These are phyloP conservation scores for Drosophila takahashii DNA, from an alignment of 1,140 invertebrate species.

Conservation along the genomic window DNA sequence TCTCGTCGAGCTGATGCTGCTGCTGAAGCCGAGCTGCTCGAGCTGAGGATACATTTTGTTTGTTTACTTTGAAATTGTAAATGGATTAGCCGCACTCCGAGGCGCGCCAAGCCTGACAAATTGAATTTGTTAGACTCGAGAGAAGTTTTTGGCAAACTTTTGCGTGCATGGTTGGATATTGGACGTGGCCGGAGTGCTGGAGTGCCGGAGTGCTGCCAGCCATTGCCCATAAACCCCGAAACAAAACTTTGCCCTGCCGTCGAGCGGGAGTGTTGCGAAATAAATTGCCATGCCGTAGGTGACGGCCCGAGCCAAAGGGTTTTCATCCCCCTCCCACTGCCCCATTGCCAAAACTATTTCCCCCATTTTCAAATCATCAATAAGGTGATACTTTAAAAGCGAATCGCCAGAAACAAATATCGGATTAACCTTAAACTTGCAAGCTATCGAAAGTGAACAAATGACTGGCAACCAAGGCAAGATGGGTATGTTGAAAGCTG, in stretches of 20 bases:
- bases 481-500: not conserved
- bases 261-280: conserved; percentile 66
- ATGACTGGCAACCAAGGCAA: conserved; percentile 5
- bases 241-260: conserved; percentile 55
- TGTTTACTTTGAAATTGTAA: conserved; percentile 82
- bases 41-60: conserved; percentile 70
- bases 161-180: conserved; percentile 76
- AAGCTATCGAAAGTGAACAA: conserved; percentile 25
- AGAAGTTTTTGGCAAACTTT: conserved; percentile 76
- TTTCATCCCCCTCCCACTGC: not conserved
- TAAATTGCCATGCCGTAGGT: conserved; percentile 68
- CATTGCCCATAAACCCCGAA: conserved; percentile 50
- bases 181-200: conserved; percentile 50
- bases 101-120: conserved; percentile 76
- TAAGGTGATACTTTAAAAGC: conserved; percentile 33
- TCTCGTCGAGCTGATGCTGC: conserved; percentile 43
- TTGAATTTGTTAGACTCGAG: conserved; percentile 78
- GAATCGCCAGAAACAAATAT: conserved; percentile 23
- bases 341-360: conserved; percentile 30
- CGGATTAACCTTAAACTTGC: conserved; percentile 32
- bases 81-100: conserved; percentile 70
- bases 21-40: conserved; percentile 5
- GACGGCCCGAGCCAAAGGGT: conserved; percentile 39
- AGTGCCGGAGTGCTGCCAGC: conserved; percentile 32
- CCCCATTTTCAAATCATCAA: conserved; percentile 18